A percentile compares a stretch with the other conserved stretches of the same genome.
phyloP scores from a whole-genome alignment of 2,888 invertebrate species.

The Chrysodeixis includens region DNA sequence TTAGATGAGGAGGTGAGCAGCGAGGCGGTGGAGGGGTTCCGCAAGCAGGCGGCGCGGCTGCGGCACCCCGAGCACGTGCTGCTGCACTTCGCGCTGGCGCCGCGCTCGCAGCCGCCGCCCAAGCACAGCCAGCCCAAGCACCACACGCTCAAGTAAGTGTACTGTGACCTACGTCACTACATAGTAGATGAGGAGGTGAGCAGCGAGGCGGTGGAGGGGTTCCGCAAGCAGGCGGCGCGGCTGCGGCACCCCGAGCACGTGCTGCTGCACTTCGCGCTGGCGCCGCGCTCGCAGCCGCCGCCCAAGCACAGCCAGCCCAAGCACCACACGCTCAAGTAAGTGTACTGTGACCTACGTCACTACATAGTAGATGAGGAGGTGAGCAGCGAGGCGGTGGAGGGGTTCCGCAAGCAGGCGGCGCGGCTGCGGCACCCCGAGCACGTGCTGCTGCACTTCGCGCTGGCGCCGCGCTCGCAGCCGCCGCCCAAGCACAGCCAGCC shows the following conservation, averaged over 20 bases:
- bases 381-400: conserved; percentile 95
- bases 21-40: conserved; percentile 96
- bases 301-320: conserved; percentile 94
- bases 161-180: too few species aligned
- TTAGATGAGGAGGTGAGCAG: conserved; percentile 98
- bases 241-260: conserved; percentile 96
- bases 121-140: conserved; percentile 95
- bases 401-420: conserved; percentile 94
- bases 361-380: too few species aligned
- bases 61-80: conserved; percentile 96
- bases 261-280: conserved; percentile 97
- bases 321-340: conserved; percentile 95
- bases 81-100: conserved; percentile 97
- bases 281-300: conserved; percentile 92
- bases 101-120: conserved; percentile 92
- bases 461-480: conserved; percentile 93
- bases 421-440: conserved; percentile 96
- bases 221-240: conserved; percentile 95
- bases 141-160: conserved; percentile 94
- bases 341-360: too few species aligned
- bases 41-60: conserved; percentile 95
- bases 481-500: conserved; percentile 92
- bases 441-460: conserved; percentile 97
- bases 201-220: conserved; percentile 95
- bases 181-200: too few species aligned